Evolutionary conservation across 1,140 invertebrate genomes (phyloP).

Genomic region (Hyphantria cunea): DNA sequence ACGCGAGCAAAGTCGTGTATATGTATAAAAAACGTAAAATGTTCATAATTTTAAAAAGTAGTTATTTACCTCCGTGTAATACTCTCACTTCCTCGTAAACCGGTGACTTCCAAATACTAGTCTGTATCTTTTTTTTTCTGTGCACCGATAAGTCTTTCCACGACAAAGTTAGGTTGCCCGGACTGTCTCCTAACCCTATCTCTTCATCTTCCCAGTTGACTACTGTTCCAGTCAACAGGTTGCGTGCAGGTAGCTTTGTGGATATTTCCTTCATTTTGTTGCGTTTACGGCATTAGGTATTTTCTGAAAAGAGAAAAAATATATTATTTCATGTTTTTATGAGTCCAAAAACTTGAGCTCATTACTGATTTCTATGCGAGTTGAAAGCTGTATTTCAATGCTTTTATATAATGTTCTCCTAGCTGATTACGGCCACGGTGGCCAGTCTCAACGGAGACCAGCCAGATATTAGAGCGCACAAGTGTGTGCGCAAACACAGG

Average conservation of each 20-base stretch:
- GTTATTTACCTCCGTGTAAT: slow-evolving; percentile 63
- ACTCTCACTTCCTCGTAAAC: slow-evolving; percentile 74
- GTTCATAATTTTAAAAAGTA: background rate
- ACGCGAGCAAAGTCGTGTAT: too few species aligned
- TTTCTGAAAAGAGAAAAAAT: slow-evolving; percentile 41
- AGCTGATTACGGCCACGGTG: too few species aligned
- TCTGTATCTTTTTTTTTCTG: slow-evolving; percentile 64
- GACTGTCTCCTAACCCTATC: slow-evolving; percentile 54
- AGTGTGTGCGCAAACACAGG: too few species aligned
- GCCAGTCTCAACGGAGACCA: too few species aligned
- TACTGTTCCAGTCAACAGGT: slow-evolving; percentile 65
- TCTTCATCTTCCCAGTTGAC: slow-evolving; percentile 75
- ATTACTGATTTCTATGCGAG: too few species aligned
- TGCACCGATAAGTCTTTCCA: slow-evolving; percentile 77
- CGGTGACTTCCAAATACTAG: slow-evolving; percentile 69
- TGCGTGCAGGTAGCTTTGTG: slow-evolving; percentile 64
- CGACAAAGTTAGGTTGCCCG: slow-evolving; percentile 67
- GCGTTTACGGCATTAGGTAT: slow-evolving; percentile 59
- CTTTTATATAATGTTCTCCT: too few species aligned
- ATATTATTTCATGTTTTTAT: too few species aligned
- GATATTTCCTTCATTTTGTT: slow-evolving; percentile 61
- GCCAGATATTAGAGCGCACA: too few species aligned
- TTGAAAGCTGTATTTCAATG: too few species aligned
- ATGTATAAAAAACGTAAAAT: too few species aligned
- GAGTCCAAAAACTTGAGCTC: too few species aligned